phyloP scores from a whole-genome alignment of 1,140 invertebrate species.

The Homalodisca vitripennis region DNA sequence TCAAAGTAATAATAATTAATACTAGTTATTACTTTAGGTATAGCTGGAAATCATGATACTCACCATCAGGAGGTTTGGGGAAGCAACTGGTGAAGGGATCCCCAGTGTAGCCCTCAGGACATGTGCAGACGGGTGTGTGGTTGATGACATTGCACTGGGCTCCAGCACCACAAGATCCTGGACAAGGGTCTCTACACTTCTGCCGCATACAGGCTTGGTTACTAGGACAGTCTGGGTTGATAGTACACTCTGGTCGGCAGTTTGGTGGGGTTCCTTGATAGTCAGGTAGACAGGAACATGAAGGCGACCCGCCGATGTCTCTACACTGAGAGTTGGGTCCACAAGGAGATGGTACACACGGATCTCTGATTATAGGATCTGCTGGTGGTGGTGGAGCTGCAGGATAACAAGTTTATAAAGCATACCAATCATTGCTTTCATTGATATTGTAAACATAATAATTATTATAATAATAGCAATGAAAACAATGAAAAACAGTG shows the following conservation, averaged over 20 bases:
- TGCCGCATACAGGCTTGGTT: conserved; percentile 66
- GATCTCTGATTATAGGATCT: conserved; percentile 55
- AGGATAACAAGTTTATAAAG: no score
- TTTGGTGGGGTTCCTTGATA: conserved; percentile 65
- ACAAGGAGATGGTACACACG: conserved; percentile 55
- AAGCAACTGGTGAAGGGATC: conserved; percentile 58
- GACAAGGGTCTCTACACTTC: conserved; percentile 69
- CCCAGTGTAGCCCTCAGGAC: conserved; percentile 54
- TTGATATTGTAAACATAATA: no score
- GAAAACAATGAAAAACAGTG: no score
- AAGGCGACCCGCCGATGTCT: conserved; percentile 51
- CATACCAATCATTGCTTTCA: no score
- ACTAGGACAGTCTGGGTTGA: conserved; percentile 67
- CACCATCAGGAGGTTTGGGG: conserved; percentile 47
- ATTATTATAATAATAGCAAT: no score
- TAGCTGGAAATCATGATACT: no score
- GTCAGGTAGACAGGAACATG: conserved; percentile 55
- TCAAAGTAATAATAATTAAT: no score
- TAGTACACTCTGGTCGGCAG: conserved; percentile 68
- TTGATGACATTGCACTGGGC: conserved; percentile 56
- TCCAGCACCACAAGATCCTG: conserved; percentile 64
- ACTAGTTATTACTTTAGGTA: no score
- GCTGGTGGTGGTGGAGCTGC: conserved; percentile 49
- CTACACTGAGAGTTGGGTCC: conserved; percentile 57
- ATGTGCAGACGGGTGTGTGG: conserved; percentile 56